Evolutionary conservation across 2,113 vertebrate genomes (phyloP), one percentile per base, ranked within the genome.

Genomic region (Paracanthobrama guichenoti): DNA sequence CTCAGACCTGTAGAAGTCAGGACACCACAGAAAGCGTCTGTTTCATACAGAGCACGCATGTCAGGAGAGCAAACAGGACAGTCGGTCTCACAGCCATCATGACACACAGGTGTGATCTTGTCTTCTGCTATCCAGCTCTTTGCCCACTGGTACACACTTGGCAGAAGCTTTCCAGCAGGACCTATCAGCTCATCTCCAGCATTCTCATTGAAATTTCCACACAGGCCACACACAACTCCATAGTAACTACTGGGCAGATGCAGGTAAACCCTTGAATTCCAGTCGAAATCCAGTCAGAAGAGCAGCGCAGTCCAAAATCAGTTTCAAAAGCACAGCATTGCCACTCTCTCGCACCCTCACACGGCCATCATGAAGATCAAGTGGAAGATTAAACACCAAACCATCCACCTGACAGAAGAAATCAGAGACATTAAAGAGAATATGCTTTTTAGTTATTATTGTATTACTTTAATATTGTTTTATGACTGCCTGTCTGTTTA

Each of bases 191-290:
- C 95, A 0, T 97, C 95, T 0, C 0, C 1, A 0, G 0, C 0
- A 0, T 91, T 53, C 0, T 92, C 92, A 0, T 96, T 93, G 86
- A 94, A 96, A 90, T 96, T 96, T 0, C 96, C 96, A 0, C 96
- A 97, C 66, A 97, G 93, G 42, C 96, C 96, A 0, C 95, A 94
- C 1, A 97, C 88, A 26, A 86, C 8, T 0, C 78, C 76, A 0
- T 90, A 73, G 2, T 96, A 97, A 75, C 89, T 92, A 62, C 90
- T 87, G 2, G 96, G 95, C 75, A 93, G 92, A 1, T 69, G 88
- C 22, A 91, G 88, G 0, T 88, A 73, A 20, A 96, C 77, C 0
- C 4, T 35, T 84, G 88, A 87, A 0, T 92, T 44, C 94, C 95
- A 95, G 79, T 95, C 88, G 88, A 87, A 0, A 92, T 44, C 94